Evolutionary conservation across 1,140 invertebrate species (phyloP).

Genomic region (Euura saliciscinereae): DNA sequence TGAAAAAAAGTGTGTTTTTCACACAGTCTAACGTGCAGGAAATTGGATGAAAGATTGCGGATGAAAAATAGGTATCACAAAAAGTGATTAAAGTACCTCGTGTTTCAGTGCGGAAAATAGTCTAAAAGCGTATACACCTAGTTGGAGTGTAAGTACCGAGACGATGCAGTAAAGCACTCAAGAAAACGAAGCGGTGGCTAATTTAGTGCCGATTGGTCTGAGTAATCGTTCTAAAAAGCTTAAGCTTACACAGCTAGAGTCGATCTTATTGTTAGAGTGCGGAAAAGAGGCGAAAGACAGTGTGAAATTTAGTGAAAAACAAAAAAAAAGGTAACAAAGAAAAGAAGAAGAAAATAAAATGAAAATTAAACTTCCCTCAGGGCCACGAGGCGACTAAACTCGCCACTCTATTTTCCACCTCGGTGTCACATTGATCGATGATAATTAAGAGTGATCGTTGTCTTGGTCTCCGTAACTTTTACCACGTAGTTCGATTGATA

Average conservation of each 20-base stretch:
- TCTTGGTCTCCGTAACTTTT: not conserved
- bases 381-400: not conserved
- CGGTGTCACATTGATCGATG: not conserved
- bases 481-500: no score
- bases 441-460: slow-evolving; percentile 7
- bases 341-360: not conserved
- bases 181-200: not conserved
- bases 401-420: not conserved
- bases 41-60: no score
- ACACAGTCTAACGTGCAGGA: no score
- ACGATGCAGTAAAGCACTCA: not conserved
- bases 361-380: not conserved
- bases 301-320: not conserved
- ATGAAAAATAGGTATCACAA: no score
- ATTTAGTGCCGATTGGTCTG: not conserved
- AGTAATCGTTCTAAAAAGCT: not conserved
- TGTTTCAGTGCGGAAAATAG: not conserved
- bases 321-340: not conserved
- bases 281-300: not conserved
- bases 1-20: no score
- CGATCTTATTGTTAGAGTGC: not conserved
- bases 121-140: no score
- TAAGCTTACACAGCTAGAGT: not conserved
- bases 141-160: no score
- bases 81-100: no score